phyloP scores from a whole-genome alignment of 2,113 vertebrate genomes.

The Podocnemis expansa region DNA sequence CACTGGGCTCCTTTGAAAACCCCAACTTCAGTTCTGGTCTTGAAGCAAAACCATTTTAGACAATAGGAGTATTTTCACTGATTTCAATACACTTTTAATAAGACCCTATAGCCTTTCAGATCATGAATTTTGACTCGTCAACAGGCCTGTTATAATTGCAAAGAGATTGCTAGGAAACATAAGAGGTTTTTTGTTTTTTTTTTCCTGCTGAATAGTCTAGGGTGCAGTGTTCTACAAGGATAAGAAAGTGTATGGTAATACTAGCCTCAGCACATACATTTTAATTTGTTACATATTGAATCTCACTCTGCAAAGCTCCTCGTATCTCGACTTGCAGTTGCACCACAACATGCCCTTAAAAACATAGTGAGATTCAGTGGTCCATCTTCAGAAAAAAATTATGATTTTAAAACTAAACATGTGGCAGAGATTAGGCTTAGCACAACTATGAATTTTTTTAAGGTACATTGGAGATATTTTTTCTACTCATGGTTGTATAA shows the following conservation, averaged over 20 bases:
- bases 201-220: not conserved
- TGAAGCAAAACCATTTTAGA: not conserved
- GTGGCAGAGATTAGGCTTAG: not conserved
- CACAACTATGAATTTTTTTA: not conserved
- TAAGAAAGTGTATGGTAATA: not conserved
- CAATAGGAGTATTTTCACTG: not conserved
- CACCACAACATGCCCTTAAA: not conserved
- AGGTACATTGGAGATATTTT: not conserved
- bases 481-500: not conserved
- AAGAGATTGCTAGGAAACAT: not conserved
- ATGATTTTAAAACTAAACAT: not conserved
- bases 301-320: not conserved
- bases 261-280: not conserved
- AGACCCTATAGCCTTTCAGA: not conserved
- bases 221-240: not conserved
- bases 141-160: not conserved
- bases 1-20: not conserved
- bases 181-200: not conserved
- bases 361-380: not conserved
- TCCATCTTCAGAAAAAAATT: not conserved
- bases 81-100: slow-evolving; percentile 36
- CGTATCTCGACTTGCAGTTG: rapidly evolving
- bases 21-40: not conserved
- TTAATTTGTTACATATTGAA: not conserved
- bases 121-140: not conserved